phyloP scores from a whole-genome alignment of 2,797 vertebrate species.

The Enteromius fasciolatus region DNA sequence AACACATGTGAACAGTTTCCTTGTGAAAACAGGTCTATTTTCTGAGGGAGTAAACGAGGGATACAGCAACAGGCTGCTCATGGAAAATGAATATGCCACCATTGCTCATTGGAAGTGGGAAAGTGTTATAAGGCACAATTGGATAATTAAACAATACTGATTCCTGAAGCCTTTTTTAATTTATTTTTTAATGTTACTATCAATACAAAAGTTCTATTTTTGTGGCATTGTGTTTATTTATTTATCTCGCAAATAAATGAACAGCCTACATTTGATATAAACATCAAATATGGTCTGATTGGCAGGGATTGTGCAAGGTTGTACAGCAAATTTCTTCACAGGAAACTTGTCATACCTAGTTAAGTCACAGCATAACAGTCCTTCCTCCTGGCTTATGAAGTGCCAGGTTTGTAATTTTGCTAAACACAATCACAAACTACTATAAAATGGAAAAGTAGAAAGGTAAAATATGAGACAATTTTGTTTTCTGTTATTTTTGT shows the following conservation, averaged over 20 bases:
- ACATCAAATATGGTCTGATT: not conserved
- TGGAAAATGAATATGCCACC: not conserved
- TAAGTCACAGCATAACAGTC: not conserved
- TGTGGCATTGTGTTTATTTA: not conserved
- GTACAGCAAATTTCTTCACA: not conserved
- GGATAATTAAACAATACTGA: constrained; percentile 6
- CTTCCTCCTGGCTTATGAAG: not conserved
- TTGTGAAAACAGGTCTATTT: constrained; percentile 39
- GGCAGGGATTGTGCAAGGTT: not conserved
- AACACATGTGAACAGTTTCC: constrained; percentile 44
- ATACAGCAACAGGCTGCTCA: not conserved
- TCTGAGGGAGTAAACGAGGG: constrained; percentile 28
- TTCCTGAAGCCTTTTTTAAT: not conserved
- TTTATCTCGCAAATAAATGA: not conserved
- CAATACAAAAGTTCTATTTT: not conserved
- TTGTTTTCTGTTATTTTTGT: not conserved
- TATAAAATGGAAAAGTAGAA: not conserved
- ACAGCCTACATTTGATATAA: not conserved
- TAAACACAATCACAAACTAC: not conserved
- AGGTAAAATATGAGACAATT: not conserved
- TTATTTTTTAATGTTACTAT: not conserved
- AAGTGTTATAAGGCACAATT: not conserved
- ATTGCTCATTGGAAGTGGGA: not conserved
- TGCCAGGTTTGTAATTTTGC: not conserved
- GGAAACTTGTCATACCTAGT: not conserved